Evolutionary conservation across 1,140 invertebrate species (phyloP), one percentile per base, ranked within the genome.

Genomic region (Matsumurasca onukii): DNA sequence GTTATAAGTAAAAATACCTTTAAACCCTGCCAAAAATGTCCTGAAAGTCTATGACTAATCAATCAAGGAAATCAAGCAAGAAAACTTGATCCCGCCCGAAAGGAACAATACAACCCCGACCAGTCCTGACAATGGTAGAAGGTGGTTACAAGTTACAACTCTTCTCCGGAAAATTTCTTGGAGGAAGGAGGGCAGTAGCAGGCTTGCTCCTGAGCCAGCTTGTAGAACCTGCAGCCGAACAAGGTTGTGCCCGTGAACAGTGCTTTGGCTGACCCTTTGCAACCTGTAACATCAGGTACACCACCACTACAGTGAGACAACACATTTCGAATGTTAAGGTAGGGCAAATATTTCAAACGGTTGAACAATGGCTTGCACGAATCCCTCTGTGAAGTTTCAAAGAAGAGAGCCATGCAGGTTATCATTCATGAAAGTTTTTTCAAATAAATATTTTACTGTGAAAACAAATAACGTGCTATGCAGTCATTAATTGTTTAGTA

Each of bases 211-310:
- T 95, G 93, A 0, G 91, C 88, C 78, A 93, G 88, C 55, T 91
- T 81, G 76, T 87, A 95, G 25, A 91, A 88, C 75, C 92, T 91
- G 73, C 92, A 95, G 0, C 92, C 93, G 0, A 94, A 78, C 3
- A 91, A 88, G 61, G 91, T 80, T 5, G 92, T 94, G 29, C 91
- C 91, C 0, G 91, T 91, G 73, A 88, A 94, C 0, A 94, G 78
- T 78, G 93, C 80, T 81, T 94, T 94, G 0, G 92, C 91, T 49
- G 91, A 90, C 12, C 82, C 87, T 80, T 94, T 93, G 75, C 93
- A 95, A 45, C 87, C 89, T 88, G 77, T 66, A 83, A 79, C 62
- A 70, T n/a, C 22, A 52, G 5, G 12, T 52, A 24, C 13, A 52
- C 5, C 49, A 52, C 22, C 39, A n/a, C 5, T 39, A 39, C 34